Evolutionary conservation across 2,888 invertebrate species (phyloP).

Genomic region (Tetragonisca angustula): DNA sequence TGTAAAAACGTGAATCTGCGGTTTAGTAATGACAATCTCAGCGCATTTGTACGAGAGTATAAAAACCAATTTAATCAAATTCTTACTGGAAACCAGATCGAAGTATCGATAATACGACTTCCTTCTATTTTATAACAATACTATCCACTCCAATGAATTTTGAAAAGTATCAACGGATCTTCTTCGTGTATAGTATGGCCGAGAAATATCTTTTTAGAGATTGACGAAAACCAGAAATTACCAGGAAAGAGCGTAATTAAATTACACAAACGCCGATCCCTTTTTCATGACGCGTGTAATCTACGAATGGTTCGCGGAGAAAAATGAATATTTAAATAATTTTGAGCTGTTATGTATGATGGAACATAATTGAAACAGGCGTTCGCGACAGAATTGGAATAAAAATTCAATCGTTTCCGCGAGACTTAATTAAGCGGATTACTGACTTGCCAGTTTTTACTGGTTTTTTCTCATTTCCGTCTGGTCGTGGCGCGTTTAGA

Average conservation of each 20-base stretch:
- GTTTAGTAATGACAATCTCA: too few species aligned
- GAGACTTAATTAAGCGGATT: background rate
- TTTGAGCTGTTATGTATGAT: background rate
- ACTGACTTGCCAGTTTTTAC: background rate
- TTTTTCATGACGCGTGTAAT: background rate
- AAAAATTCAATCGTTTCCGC: constrained; percentile 12
- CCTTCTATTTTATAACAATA: too few species aligned
- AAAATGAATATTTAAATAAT: constrained; percentile 28
- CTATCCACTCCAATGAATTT: too few species aligned
- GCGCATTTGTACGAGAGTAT: too few species aligned
- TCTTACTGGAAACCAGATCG: too few species aligned
- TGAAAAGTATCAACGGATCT: too few species aligned
- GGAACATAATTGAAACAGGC: constrained; percentile 14
- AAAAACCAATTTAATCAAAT: too few species aligned
- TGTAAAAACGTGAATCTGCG: too few species aligned
- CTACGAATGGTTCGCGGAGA: background rate
- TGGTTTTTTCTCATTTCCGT: background rate
- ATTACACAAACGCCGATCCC: constrained; percentile 6
- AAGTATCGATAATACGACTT: too few species aligned
- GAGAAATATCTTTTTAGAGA: too few species aligned
- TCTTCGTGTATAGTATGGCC: too few species aligned
- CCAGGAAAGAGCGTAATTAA: background rate
- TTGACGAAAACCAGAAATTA: too few species aligned
- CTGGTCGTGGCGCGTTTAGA: background rate
- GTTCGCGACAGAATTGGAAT: background rate